phyloP scores from a whole-genome alignment of 2,113 vertebrate genomes.

The Atlantisia rogersi region DNA sequence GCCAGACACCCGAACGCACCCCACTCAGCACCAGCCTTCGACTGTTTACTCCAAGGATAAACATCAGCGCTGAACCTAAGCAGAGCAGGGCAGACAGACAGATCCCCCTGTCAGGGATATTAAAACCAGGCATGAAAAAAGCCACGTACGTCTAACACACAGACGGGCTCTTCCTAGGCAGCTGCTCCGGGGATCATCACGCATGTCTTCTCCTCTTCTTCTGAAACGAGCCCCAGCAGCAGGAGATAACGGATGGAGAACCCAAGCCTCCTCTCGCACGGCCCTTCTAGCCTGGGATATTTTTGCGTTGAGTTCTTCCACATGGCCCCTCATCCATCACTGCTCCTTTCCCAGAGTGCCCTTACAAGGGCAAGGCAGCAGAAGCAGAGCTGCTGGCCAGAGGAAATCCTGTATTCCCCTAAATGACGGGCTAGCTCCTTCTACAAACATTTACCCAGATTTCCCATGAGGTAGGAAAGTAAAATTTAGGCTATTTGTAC shows the following conservation, averaged over 20 bases:
- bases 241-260: background rate
- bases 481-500: slow-evolving; percentile 24
- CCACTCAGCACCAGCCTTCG: fast-evolving
- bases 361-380: slow-evolving; percentile 67
- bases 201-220: fast-evolving
- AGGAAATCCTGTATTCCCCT: background rate
- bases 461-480: background rate
- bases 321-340: background rate
- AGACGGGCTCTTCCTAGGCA: background rate
- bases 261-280: background rate
- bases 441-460: slow-evolving; percentile 14
- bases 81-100: background rate
- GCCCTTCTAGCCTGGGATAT: background rate
- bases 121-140: background rate
- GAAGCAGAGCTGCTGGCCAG: background rate
- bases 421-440: background rate
- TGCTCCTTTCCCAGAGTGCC: background rate
- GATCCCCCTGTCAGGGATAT: fast-evolving
- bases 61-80: background rate
- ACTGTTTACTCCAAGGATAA: background rate
- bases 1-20: fast-evolving
- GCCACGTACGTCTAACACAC: background rate
- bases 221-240: background rate
- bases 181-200: background rate
- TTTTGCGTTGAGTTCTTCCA: slow-evolving; percentile 13